Base-by-base conservation (phyloP, 1,140 invertebrate species). In the Drosophila elegans region DNA sequence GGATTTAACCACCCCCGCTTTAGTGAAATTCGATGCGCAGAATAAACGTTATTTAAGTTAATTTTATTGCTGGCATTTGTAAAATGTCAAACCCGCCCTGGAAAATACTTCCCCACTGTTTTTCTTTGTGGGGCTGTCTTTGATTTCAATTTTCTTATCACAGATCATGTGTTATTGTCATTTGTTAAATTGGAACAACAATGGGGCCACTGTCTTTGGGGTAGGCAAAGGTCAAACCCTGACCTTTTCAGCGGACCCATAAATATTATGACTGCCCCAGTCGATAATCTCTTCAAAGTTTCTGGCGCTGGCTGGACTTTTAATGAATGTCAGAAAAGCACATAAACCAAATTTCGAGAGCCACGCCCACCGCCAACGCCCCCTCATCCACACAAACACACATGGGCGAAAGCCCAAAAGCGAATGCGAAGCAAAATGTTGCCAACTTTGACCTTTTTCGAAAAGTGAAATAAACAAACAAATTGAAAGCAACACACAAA, bases 381-480 rank as follows among this genome's bases (percentile, higher is more conserved):
- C 63, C 4, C 45, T 44, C 42, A 57, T 29, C 46, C 46, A 67
- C 7, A 49, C 13, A 49, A 21, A 41, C 16, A 75, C 49, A 53
- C 34, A 55, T 64, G 49, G 39, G 46, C 42, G 41, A 38, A 41
- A 44, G 57, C 12, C 41, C 13, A 69, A 46, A 54, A 54, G 42
- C 59, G 54, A 61, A 64, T 68, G 54, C 44, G 45, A 77, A 59
- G 49, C 46, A 61, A 62, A 78, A 74, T 82, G 68, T 78, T 62
- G 54, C 49, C 55, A 86, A 83, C 82, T 86, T 86, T 86, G 83
- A 88, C 82, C 82, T 85, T 85, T 83, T 77, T 48, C 46, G 66
- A 71, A 80, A 85, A 59, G 81, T 69, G 82, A 84, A 84, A 85
- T 86, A 88, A 86, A 82, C 82, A 85, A 85, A 85, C 78, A 88